phyloP scores from a whole-genome alignment of 2,888 invertebrate species.

The Drosophila planitibia region DNA sequence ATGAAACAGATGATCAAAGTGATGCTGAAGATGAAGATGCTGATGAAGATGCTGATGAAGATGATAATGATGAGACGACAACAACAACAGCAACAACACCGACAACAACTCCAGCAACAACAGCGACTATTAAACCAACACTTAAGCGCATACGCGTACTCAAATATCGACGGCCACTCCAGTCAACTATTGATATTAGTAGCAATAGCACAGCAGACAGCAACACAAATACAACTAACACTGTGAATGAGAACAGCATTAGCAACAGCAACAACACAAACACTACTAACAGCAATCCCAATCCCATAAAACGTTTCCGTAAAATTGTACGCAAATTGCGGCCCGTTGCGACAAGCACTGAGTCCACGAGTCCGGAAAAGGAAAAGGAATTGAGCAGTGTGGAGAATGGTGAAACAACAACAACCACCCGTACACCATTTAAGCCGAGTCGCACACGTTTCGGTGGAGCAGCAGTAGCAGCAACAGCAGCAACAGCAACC shows the following conservation, averaged over 20 bases:
- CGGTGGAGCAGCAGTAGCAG: background rate
- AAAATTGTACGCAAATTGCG: conserved; percentile 80
- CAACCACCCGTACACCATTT: conserved; percentile 55
- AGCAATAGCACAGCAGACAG: conserved; percentile 49
- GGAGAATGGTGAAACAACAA: conserved; percentile 9
- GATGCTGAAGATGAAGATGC: conserved; percentile 39
- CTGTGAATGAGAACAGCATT: conserved; percentile 19
- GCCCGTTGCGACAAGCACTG: conserved; percentile 55
- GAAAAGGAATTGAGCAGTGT: background rate
- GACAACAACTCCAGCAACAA: conserved; percentile 42
- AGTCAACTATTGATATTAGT: conserved; percentile 46
- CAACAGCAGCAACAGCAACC: conserved; percentile 16
- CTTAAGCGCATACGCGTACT: conserved; percentile 78
- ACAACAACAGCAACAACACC: conserved; percentile 46
- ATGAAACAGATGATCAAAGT: conserved; percentile 39
- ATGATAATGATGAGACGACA: conserved; percentile 44
- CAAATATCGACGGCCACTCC: conserved; percentile 75
- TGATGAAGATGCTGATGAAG: conserved; percentile 12
- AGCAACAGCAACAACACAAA: conserved; percentile 38
- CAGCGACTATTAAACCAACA: conserved; percentile 52
- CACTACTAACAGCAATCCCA: conserved; percentile 31
- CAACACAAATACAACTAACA: conserved; percentile 59
- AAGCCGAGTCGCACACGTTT: conserved; percentile 50
- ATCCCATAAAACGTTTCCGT: conserved; percentile 77
- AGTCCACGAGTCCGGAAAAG: conserved; percentile 2